Conservation (phyloP, 2,797 vertebrate genomes). For the Coregonus sp. region DNA sequence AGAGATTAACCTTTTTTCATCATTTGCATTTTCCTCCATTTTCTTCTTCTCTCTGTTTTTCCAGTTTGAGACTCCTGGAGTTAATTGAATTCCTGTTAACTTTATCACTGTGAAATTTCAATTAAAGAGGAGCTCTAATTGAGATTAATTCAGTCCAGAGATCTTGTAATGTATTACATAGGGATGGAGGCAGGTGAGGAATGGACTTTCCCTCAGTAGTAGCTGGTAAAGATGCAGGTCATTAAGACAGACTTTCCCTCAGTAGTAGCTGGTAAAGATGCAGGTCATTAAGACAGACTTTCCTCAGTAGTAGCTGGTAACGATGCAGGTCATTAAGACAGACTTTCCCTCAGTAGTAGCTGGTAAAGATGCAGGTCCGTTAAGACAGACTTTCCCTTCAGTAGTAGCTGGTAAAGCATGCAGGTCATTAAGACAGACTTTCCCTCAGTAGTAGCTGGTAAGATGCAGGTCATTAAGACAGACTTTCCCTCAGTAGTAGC, state of each 20-base stretch:
- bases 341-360: not conserved
- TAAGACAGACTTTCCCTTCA: not conserved
- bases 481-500: not conserved
- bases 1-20: not conserved
- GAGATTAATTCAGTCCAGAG: not conserved
- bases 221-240: not conserved
- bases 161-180: not conserved
- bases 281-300: too few species aligned
- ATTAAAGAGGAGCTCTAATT: not conserved
- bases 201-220: not conserved
- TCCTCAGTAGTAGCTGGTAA: not conserved
- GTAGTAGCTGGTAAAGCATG: not conserved
- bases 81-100: not conserved
- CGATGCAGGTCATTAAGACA: not conserved
- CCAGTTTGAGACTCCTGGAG: not conserved
- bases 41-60: not conserved
- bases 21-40: not conserved
- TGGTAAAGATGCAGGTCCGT: not conserved
- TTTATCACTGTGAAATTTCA: not conserved
- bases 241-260: too few species aligned
- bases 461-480: not conserved
- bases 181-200: not conserved
- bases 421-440: too few species aligned
- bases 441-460: not conserved
- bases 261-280: too few species aligned